Conservation (phyloP, 2,888 invertebrate genomes). For the Drosophila multiciliata region DNA sequence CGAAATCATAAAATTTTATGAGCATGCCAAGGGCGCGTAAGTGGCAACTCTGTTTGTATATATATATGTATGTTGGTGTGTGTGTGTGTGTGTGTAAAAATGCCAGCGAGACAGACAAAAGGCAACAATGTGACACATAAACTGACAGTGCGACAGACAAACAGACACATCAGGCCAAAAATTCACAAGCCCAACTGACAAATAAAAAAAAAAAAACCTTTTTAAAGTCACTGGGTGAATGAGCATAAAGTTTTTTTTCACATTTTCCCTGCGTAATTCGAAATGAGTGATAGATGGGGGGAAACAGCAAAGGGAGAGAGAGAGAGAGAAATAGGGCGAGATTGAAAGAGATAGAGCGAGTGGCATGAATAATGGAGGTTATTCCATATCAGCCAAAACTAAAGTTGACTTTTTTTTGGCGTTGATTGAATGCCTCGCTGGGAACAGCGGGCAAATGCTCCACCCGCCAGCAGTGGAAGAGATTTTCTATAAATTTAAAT, state of each 20-base stretch:
- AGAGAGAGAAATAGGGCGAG: neutral
- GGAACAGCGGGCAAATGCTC: slow-evolving; percentile 2
- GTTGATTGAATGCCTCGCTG: slow-evolving; percentile 49
- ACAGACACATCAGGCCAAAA: slow-evolving; percentile 34
- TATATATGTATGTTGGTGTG: neutral
- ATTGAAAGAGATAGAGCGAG: neutral
- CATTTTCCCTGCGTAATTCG: slow-evolving; percentile 23
- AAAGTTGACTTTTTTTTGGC: slow-evolving; percentile 62
- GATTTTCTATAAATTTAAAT: slow-evolving; percentile 9
- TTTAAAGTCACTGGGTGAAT: slow-evolving; percentile 69
- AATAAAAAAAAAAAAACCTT: slow-evolving; percentile 43
- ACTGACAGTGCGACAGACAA: slow-evolving; percentile 24
- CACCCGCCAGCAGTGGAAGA: neutral
- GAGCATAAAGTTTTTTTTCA: slow-evolving; percentile 60
- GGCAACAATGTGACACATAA: slow-evolving; percentile 60
- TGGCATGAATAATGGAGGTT: slow-evolving; percentile 55
- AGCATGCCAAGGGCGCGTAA: slow-evolving; percentile 72
- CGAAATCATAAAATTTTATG: slow-evolving; percentile 83
- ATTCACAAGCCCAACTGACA: neutral
- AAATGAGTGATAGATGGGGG: slow-evolving; percentile 42
- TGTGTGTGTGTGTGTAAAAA: slow-evolving; percentile 27
- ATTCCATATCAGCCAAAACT: slow-evolving; percentile 58
- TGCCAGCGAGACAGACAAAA: slow-evolving; percentile 59
- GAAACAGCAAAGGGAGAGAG: neutral
- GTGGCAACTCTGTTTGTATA: slow-evolving; percentile 40